Percentiles rank a stretch among this genome's conserved stretches.
These are phyloP conservation scores for Merodon equestris DNA, from an alignment of 2,888 invertebrate species.

Conservation along the genomic window DNA sequence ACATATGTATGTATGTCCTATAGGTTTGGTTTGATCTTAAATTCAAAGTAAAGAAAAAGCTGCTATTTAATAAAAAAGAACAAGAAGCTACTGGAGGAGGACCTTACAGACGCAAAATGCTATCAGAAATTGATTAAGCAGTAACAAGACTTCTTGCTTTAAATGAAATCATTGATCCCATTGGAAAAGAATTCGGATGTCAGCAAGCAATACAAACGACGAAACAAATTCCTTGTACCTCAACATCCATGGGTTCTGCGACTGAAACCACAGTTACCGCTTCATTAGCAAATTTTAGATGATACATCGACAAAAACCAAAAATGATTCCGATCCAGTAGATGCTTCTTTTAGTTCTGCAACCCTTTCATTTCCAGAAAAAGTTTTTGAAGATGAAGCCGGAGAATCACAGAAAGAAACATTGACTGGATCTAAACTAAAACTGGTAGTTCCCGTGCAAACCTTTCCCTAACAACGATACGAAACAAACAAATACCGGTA, in stretches of 20 bases:
- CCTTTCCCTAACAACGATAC: too few species aligned
- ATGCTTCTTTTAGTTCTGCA: slow-evolving; percentile 3
- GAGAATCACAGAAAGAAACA: slow-evolving; percentile 1
- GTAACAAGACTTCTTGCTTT: neutral
- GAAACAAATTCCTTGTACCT: slow-evolving; percentile 2
- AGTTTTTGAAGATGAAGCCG: slow-evolving; percentile 6
- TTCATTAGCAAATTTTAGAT: too few species aligned
- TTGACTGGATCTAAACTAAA: neutral
- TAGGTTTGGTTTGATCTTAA: slow-evolving; percentile 10
- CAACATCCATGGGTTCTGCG: neutral
- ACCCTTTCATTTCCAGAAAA: slow-evolving; percentile 3
- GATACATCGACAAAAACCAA: too few species aligned
- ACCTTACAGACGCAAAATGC: neutral
- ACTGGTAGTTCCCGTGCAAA: too few species aligned
- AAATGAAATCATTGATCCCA: neutral
- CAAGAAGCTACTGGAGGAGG: neutral
- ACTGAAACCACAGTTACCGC: neutral
- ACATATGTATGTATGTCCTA: too few species aligned
- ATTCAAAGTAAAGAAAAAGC: slow-evolving; percentile 8
- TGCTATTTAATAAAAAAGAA: neutral
- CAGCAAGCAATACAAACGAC: neutral
- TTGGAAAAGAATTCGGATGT: slow-evolving; percentile 1
- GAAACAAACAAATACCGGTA: too few species aligned
- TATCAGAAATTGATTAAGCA: slow-evolving; percentile 1
- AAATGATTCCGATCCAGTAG: neutral